A percentile compares a stretch with the other conserved stretches of the same genome.
Evolutionary conservation across 2,797 vertebrate species (phyloP).

Genomic region (Brachyalestes nurse): DNA sequence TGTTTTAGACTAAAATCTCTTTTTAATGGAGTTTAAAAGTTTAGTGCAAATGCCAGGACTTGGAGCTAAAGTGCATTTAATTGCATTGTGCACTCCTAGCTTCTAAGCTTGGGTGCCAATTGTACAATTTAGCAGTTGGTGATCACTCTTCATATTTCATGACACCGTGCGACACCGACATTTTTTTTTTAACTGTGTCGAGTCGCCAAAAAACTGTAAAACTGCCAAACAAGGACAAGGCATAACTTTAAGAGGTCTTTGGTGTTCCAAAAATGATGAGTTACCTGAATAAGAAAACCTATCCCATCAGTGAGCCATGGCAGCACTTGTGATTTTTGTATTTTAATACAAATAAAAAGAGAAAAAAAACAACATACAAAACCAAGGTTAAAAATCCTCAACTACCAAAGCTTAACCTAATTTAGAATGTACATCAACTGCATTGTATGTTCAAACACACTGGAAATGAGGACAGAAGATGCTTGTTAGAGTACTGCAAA

Average conservation of each 20-base stretch:
- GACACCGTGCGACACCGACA: conserved; percentile 71
- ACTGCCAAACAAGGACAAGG: conserved; percentile 3
- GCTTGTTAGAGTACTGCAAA: neutral
- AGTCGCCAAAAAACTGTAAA: conserved; percentile 61
- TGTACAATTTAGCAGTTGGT: conserved; percentile 76
- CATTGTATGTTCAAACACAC: neutral
- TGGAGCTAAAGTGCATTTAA: conserved; percentile 80
- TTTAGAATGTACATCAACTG: too few species aligned
- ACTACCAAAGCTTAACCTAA: conserved; percentile 13
- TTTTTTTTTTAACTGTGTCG: conserved; percentile 66
- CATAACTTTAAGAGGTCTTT: conserved; percentile 11
- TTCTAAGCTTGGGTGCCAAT: conserved; percentile 75
- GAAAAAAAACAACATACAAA: conserved; percentile 17
- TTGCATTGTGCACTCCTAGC: conserved; percentile 81
- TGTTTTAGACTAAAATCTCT: conserved; percentile 78
- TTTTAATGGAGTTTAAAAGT: conserved; percentile 83
- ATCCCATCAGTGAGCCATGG: neutral
- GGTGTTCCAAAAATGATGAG: conserved; percentile 30
- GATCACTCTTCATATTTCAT: conserved; percentile 78
- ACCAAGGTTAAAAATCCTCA: neutral
- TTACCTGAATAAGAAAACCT: conserved; percentile 25
- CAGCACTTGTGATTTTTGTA: conserved; percentile 15
- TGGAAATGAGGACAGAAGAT: neutral
- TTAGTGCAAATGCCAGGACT: conserved; percentile 83
- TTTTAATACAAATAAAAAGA: conserved; percentile 33